These are phyloP conservation scores for Alfaro cultratus DNA, from an alignment of 2,797 vertebrate species.

Conservation along the genomic window DNA sequence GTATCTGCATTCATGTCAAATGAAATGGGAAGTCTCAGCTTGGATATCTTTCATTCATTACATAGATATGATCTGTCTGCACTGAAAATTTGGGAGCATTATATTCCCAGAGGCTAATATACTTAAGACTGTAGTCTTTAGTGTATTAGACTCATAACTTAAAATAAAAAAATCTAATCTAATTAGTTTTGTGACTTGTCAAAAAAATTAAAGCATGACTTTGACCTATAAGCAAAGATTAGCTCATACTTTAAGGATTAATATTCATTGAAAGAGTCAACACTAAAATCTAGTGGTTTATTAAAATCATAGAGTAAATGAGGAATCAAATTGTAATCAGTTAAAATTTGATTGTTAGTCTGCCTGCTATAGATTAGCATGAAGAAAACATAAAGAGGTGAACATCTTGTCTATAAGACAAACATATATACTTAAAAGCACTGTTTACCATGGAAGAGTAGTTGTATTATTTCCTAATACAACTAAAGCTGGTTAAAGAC, in stretches of 20 bases:
- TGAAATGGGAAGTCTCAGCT: neutral
- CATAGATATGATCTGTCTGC: neutral
- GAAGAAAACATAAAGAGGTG: neutral
- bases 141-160: neutral
- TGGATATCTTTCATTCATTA: neutral
- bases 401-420: neutral
- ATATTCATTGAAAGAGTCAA: neutral
- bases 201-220: neutral
- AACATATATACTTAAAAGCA: neutral
- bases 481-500: neutral
- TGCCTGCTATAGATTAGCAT: neutral
- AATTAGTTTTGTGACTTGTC: neutral
- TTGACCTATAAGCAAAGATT: neutral
- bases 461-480: too few species aligned
- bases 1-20: neutral
- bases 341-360: neutral
- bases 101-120: slow-evolving; percentile 2
- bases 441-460: neutral
- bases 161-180: neutral
- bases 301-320: neutral
- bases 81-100: neutral
- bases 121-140: neutral
- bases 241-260: neutral
- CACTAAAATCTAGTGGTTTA: neutral
- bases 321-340: neutral